Conservation (phyloP, 2,797 vertebrate genomes). For the Bufotes viridis region DNA sequence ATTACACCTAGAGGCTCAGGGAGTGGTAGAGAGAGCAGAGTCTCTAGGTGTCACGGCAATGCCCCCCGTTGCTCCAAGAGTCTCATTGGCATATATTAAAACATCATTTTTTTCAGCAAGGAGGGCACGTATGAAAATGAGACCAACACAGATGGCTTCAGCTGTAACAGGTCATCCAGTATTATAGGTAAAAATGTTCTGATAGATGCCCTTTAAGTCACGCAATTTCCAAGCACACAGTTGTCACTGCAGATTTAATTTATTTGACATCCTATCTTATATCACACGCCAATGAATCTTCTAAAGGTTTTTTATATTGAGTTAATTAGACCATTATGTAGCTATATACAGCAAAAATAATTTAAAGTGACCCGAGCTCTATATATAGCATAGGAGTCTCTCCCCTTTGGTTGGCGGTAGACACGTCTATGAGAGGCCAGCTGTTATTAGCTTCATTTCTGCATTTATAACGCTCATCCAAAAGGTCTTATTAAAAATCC, state of each 20-base stretch:
- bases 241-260: not conserved
- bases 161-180: too few relatives aligned
- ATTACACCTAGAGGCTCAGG: too few relatives aligned
- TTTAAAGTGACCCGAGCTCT: not conserved
- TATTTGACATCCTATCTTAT: not conserved
- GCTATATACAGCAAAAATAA: not conserved
- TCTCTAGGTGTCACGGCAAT: too few relatives aligned
- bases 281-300: not conserved
- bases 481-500: constrained; percentile 16
- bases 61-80: too few relatives aligned
- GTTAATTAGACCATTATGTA: not conserved
- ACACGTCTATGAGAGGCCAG: not conserved
- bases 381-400: not conserved
- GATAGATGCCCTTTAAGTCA: too few relatives aligned
- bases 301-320: not conserved
- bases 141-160: too few relatives aligned
- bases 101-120: too few relatives aligned
- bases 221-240: not conserved
- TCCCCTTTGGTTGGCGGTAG: not conserved
- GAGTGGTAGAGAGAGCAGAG: too few relatives aligned
- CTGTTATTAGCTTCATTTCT: not conserved
- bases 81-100: too few relatives aligned
- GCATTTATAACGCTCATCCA: not conserved
- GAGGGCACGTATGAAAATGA: too few relatives aligned
- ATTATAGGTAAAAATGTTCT: too few relatives aligned